Conservation (phyloP, 2,797 vertebrate genomes). For the Dermochelys coriacea region DNA sequence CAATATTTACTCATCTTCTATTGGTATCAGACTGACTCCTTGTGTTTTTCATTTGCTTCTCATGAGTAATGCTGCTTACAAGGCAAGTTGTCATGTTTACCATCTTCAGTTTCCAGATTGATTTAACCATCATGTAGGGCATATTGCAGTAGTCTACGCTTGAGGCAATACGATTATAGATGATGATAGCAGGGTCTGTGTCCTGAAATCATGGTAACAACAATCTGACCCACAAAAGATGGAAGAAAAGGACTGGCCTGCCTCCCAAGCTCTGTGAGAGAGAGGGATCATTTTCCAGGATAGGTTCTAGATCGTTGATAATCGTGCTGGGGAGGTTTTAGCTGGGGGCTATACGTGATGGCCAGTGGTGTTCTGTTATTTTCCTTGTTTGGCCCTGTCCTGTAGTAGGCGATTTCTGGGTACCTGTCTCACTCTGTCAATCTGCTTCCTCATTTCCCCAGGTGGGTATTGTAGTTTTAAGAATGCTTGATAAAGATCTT, state of each 20-base stretch:
- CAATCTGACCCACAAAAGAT: background rate
- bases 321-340: too few species aligned
- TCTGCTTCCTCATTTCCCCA: too few species aligned
- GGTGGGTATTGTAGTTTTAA: too few species aligned
- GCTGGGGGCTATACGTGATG: too few species aligned
- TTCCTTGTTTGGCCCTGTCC: too few species aligned
- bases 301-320: too few species aligned
- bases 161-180: conserved; percentile 51
- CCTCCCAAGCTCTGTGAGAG: too few species aligned
- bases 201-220: background rate
- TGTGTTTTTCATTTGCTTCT: conserved; percentile 60
- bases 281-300: too few species aligned
- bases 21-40: conserved; percentile 67
- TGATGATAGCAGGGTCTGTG: conserved; percentile 7
- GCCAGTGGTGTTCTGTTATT: too few species aligned
- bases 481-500: too few species aligned
- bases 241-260: background rate
- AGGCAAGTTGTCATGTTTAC: conserved; percentile 56
- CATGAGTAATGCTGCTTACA: conserved; percentile 67
- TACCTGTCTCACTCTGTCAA: too few species aligned
- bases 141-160: conserved; percentile 30
- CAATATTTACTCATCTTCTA: conserved; percentile 69
- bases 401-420: too few species aligned
- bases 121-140: conserved; percentile 56
- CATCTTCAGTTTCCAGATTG: conserved; percentile 48